Conservation (phyloP, 2,113 vertebrate genomes). For the Plecotus auritus region DNA sequence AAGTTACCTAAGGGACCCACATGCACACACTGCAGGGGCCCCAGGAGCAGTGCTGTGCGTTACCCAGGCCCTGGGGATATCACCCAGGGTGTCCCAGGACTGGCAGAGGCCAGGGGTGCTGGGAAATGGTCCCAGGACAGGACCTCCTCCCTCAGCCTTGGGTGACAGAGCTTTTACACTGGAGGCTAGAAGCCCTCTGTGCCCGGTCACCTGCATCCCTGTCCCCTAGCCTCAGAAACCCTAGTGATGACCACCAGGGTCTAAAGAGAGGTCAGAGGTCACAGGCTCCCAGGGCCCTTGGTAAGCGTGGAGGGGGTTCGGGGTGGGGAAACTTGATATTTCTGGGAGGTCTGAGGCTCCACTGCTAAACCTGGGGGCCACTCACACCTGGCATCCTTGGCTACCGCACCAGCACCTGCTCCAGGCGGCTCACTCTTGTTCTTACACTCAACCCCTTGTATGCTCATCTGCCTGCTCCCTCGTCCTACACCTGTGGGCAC, state of each 20-base stretch:
- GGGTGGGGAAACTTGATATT: fast-evolving
- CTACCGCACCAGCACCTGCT: neutral
- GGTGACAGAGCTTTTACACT: neutral
- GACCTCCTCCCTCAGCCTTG: neutral
- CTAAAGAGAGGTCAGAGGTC: neutral
- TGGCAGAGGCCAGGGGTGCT: neutral
- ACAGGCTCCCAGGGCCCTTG: neutral
- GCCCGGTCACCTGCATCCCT: fast-evolving
- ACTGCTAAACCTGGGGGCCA: neutral
- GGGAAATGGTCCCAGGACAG: neutral
- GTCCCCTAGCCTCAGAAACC: neutral
- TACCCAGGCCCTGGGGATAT: neutral
- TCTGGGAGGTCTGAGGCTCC: neutral
- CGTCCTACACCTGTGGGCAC: too few species aligned
- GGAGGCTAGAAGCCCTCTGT: neutral
- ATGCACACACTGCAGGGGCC: neutral
- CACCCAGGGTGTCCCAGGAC: neutral
- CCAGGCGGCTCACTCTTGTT: neutral
- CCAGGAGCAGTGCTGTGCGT: neutral
- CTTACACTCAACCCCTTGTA: neutral
- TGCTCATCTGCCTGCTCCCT: neutral
- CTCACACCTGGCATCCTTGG: neutral
- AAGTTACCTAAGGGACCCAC: neutral
- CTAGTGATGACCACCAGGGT: too few species aligned
- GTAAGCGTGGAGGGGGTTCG: neutral